phyloP scores from a whole-genome alignment of 2,113 vertebrate species.

The Ivindomyrus marchei region DNA sequence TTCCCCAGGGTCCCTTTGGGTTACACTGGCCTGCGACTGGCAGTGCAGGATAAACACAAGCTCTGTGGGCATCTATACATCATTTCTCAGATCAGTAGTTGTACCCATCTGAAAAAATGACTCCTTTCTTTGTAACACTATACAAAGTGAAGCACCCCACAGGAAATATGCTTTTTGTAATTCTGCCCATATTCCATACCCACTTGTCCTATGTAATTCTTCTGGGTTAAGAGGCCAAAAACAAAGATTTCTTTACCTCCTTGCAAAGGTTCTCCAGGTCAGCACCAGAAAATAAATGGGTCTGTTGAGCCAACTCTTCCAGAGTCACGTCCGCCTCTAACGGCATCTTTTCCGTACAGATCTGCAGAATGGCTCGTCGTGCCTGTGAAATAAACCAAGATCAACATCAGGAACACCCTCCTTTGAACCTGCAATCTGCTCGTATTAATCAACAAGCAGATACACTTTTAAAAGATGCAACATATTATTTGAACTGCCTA shows the following conservation, averaged over 20 bases:
- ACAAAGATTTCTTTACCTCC: conserved; percentile 65
- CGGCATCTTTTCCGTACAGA: conserved; percentile 69
- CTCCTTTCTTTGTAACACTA: background rate
- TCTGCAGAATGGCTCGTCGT: conserved; percentile 74
- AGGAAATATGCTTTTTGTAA: background rate
- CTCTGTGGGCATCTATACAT: background rate
- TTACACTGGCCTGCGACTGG: background rate
- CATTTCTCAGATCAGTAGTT: background rate
- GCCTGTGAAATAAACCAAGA: conserved; percentile 52
- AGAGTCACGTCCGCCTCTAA: conserved; percentile 66
- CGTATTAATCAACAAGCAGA: background rate
- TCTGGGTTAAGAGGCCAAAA: background rate
- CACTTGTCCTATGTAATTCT: background rate
- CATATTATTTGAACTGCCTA: conserved; percentile 33
- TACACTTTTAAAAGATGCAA: background rate
- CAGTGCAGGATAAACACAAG: background rate
- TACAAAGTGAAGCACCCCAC: background rate
- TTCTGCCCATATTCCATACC: background rate
- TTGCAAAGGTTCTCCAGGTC: conserved; percentile 87
- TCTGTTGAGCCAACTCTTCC: conserved; percentile 63
- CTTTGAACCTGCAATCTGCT: background rate
- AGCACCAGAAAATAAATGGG: conserved; percentile 80
- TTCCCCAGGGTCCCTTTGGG: background rate
- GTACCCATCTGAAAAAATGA: background rate
- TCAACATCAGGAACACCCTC: background rate